phyloP scores from a whole-genome alignment of 2,113 vertebrate species.

The Neomonachus schauinslandi region DNA sequence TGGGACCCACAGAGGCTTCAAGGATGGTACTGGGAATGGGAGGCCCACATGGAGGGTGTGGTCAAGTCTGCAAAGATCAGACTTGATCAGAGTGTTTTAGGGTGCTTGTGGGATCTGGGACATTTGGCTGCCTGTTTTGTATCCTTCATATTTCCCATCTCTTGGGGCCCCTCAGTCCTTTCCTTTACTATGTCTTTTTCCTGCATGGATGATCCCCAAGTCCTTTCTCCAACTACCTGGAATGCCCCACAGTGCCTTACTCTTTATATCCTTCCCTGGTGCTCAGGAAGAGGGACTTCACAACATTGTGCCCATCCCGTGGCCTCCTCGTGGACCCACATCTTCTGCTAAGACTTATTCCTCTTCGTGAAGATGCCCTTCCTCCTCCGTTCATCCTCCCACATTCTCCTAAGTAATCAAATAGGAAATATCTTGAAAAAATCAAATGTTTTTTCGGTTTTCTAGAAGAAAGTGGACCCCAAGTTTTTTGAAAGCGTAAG shows the following conservation, averaged over 20 bases:
- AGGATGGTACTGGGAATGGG: background rate
- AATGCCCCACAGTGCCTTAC: too few relatives aligned
- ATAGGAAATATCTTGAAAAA: background rate
- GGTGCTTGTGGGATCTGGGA: background rate
- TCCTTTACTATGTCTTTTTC: background rate
- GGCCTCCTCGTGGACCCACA: background rate
- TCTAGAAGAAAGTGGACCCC: background rate
- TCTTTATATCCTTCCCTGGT: background rate
- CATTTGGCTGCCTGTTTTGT: background rate
- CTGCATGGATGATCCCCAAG: background rate
- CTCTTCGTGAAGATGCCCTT: background rate
- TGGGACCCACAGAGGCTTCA: background rate
- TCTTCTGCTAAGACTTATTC: background rate
- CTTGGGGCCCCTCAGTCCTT: background rate
- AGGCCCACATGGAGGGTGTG: rapidly evolving
- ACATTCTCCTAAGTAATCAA: background rate
- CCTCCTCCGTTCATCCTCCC: background rate
- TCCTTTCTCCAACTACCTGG: background rate
- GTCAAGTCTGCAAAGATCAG: background rate
- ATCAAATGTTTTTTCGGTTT: background rate
- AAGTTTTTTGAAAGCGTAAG: background rate
- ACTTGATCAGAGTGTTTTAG: background rate
- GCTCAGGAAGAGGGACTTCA: too few relatives aligned
- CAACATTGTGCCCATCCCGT: rapidly evolving
- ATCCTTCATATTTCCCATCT: background rate